A percentile compares a stretch with the other conserved stretches of the same genome.
phyloP scores from a whole-genome alignment of 2,888 invertebrate genomes.

The Trachelus tabidus region DNA sequence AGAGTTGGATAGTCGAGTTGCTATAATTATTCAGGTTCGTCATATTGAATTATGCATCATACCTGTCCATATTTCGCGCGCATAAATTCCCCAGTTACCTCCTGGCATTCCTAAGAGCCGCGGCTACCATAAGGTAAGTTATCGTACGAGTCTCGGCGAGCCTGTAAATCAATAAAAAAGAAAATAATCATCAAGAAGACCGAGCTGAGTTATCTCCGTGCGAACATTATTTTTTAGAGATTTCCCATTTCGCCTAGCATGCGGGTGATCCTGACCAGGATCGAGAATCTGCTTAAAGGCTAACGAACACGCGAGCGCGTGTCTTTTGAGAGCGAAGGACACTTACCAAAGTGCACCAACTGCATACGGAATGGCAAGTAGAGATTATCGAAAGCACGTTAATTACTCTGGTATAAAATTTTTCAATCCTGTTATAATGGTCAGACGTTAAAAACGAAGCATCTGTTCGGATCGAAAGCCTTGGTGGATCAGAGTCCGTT shows the following conservation, averaged over 20 bases:
- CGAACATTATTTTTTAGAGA: constrained; percentile 25
- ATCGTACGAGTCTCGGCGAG: constrained; percentile 35
- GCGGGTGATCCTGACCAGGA: neutral
- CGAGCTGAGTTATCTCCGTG: constrained; percentile 26
- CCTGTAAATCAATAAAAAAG: constrained; percentile 31
- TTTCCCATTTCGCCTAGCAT: constrained; percentile 10
- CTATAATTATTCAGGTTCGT: constrained; percentile 14
- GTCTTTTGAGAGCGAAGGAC: too few relatives aligned
- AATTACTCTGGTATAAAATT: too few relatives aligned
- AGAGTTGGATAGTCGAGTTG: neutral
- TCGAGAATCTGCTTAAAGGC: too few relatives aligned
- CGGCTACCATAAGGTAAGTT: constrained; percentile 31
- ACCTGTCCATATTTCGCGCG: constrained; percentile 31
- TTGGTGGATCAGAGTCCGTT: too few relatives aligned
- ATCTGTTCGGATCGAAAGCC: too few relatives aligned
- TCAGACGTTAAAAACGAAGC: too few relatives aligned
- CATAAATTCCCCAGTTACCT: constrained; percentile 26
- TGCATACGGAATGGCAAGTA: too few relatives aligned
- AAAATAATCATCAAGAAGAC: constrained; percentile 12
- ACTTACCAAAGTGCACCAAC: too few relatives aligned
- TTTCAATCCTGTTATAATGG: too few relatives aligned
- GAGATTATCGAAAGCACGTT: too few relatives aligned
- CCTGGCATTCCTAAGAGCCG: constrained; percentile 8
- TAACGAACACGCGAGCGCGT: too few relatives aligned
- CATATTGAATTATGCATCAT: constrained; percentile 39